These are phyloP conservation scores for Sinocyclocheilus anophthalmus DNA, from an alignment of 2,113 vertebrate genomes.

Conservation along the genomic window DNA sequence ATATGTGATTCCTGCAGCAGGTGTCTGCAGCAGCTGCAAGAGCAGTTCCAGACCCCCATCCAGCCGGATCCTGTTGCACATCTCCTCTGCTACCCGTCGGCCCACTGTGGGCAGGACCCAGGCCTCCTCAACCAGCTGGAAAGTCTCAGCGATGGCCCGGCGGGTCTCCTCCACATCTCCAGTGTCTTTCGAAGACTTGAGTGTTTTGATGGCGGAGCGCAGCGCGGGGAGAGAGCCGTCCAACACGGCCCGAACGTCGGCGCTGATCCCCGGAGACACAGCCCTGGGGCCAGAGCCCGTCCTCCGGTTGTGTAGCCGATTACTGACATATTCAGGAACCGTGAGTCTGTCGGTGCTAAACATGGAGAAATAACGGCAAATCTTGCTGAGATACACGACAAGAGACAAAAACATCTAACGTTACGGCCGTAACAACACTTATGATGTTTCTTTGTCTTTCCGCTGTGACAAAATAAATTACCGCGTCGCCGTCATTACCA, in stretches of 20 bases:
- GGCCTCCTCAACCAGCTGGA: conserved; percentile 90
- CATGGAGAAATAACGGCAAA: conserved; percentile 84
- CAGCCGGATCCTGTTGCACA: conserved; percentile 90
- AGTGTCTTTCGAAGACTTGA: conserved; percentile 72
- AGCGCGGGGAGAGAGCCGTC: conserved; percentile 82
- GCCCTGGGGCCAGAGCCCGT: conserved; percentile 71
- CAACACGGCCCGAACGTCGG: conserved; percentile 79
- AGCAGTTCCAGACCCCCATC: conserved; percentile 91
- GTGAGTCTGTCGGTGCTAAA: conserved; percentile 78
- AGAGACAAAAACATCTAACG: conserved; percentile 83
- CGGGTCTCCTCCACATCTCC: conserved; percentile 70
- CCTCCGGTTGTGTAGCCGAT: conserved; percentile 71
- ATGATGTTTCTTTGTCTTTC: background rate
- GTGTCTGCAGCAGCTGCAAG: conserved; percentile 81
- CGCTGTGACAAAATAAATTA: background rate
- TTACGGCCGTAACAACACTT: background rate
- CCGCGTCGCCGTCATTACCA: background rate
- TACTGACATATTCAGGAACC: conserved; percentile 77
- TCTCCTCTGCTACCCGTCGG: conserved; percentile 88
- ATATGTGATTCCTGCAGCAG: conserved; percentile 84
- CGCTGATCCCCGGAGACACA: conserved; percentile 81
- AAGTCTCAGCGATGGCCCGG: conserved; percentile 79
- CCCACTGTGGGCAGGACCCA: conserved; percentile 89
- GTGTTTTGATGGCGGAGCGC: conserved; percentile 73
- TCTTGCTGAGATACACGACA: conserved; percentile 79